Percentiles rank a stretch among this genome's conserved stretches.
Conservation (phyloP, 2,113 vertebrate species). For the Scomber scombrus region DNA sequence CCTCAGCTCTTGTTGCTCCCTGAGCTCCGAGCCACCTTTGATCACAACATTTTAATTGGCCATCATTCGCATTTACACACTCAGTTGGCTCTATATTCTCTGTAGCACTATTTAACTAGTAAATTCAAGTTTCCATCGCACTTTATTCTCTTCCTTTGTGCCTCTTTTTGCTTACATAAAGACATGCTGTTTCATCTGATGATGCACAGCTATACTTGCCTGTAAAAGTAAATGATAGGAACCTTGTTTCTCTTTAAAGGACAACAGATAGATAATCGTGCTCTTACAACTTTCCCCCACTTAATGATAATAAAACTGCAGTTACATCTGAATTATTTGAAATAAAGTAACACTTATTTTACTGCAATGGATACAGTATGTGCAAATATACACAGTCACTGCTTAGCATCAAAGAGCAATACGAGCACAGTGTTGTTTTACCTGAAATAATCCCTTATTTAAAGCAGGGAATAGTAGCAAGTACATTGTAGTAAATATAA, state of each 20-base stretch:
- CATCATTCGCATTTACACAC: conserved; percentile 35
- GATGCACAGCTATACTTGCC: conserved; percentile 5
- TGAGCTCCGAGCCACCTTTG: conserved; percentile 29
- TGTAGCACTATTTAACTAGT: conserved; percentile 13
- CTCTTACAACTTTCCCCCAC: not conserved
- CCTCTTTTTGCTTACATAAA: conserved; percentile 1
- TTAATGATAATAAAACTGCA: not conserved
- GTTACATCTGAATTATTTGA: not conserved
- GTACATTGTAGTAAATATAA: no score
- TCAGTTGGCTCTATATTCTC: conserved; percentile 18
- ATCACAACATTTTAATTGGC: conserved; percentile 64
- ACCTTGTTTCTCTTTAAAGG: not conserved
- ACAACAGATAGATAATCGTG: not conserved
- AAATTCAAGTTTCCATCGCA: not conserved
- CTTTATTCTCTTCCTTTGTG: not conserved
- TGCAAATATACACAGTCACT: no score
- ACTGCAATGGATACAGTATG: no score
- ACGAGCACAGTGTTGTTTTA: no score
- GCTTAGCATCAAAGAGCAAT: no score
- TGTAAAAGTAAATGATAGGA: conserved; percentile 1
- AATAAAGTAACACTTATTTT: no score
- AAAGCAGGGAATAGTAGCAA: no score
- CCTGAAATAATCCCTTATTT: no score
- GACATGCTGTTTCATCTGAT: not conserved
- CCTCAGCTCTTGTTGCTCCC: conserved; percentile 22